Evolutionary conservation across 1,140 invertebrate species (phyloP), one percentile per base, ranked within the genome.

Genomic region (Brachionus rotundiformis): DNA sequence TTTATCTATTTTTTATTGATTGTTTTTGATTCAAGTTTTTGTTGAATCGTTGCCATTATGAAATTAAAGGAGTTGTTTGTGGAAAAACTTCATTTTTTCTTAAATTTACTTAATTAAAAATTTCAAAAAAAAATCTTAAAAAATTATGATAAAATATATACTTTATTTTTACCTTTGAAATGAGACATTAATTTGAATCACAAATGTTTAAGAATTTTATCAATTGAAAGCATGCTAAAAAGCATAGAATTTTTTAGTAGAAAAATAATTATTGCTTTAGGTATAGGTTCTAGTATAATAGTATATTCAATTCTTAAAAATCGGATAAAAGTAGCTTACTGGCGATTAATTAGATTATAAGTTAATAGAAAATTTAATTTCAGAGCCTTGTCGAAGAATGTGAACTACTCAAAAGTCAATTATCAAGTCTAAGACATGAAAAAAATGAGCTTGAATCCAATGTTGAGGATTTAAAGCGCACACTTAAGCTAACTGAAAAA

Each of bases 381-480:
- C 29, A 79, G 76, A 79, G 29, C 13, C 47, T 79, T 3, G 19
- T 36, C 7, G 47, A 79, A 23, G 47, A 79, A 63, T 59, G 76
- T 59, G 59, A 79, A 54, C 4, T 25, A 19, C 25, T 79, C 10
- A 63, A 79, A 23, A 41, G 19, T 23, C 44, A 79, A 41, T 10
- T 79, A 10, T 33, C 33, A 8, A 63, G 54, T 36, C 19, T 79
- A 23, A 79, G 16, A 13, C 19, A 19, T 11, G 76, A 79, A 29
- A 79, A 79, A 59, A 27, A 8, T 1, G 76, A 79, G 10, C 29
- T 79, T 5, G 59, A 79, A 54, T 36, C 76, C 3, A 79, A n/a
- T 16, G 59, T 79, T 19, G 76, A 79, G 59, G 76, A 79, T 59
- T 23, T 79, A 11, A 79, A 79, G 36, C 31, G 76, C 31, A 79